Evolutionary conservation across 2,888 invertebrate genomes (phyloP).

Genomic region (Germaria angustata): DNA sequence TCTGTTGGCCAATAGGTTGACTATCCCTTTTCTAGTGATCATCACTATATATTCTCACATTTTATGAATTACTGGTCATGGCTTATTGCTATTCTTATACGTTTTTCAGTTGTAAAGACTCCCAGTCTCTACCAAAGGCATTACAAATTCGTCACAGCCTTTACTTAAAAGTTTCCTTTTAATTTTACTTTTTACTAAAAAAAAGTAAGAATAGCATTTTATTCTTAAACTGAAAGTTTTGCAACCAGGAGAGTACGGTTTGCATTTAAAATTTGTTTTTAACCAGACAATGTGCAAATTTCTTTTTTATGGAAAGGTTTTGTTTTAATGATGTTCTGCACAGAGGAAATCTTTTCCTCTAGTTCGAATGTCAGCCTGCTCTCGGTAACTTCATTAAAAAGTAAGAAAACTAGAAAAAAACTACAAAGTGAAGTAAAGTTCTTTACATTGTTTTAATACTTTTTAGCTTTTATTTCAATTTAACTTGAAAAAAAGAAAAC

Average conservation of each 20-base stretch:
- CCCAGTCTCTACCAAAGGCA: background rate
- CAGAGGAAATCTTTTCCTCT: constrained; percentile 28
- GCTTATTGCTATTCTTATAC: background rate
- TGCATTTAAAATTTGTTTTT: constrained; percentile 60
- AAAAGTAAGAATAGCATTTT: constrained; percentile 1
- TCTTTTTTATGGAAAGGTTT: constrained; percentile 58
- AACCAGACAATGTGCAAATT: constrained; percentile 60
- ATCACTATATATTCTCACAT: too few relatives aligned
- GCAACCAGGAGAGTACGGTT: constrained; percentile 61
- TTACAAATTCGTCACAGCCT: constrained; percentile 15
- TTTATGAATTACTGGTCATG: too few relatives aligned
- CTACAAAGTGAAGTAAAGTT: constrained; percentile 54
- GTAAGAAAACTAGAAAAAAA: constrained; percentile 15
- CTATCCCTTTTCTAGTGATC: too few relatives aligned
- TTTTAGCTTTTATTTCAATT: constrained; percentile 13
- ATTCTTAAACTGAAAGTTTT: constrained; percentile 33
- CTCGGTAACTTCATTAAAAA: constrained; percentile 64
- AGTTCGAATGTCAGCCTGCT: constrained; percentile 32
- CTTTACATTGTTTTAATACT: constrained; percentile 31
- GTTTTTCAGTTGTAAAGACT: background rate
- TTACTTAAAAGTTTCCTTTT: constrained; percentile 1
- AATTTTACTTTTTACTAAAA: background rate
- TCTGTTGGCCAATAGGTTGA: too few relatives aligned
- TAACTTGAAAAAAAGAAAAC: background rate
- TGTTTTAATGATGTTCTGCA: constrained; percentile 60